Conservation (phyloP, 2,797 vertebrate genomes). For the Rhynchotus rufescens region DNA sequence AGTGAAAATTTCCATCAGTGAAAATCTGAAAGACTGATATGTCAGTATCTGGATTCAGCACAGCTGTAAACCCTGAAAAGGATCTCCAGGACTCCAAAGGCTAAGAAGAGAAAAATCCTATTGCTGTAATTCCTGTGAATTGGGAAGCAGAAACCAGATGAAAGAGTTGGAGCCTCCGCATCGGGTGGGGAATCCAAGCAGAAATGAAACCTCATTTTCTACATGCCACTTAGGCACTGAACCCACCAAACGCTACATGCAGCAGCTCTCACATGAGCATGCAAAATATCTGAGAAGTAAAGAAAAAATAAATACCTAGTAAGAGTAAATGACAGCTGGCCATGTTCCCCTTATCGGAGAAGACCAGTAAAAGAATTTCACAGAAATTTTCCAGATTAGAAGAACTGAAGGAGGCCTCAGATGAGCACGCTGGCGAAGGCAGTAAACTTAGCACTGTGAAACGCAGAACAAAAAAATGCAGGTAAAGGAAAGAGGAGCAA, state of each 20-base stretch:
- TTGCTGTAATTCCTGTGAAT: fast-evolving
- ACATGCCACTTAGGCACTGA: fast-evolving
- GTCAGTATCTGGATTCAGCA: background rate
- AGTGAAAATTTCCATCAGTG: background rate
- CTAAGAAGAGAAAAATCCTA: background rate
- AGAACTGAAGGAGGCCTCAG: background rate
- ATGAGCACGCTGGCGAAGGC: background rate
- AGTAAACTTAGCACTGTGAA: background rate
- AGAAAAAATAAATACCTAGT: background rate
- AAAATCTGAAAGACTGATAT: background rate
- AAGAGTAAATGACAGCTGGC: background rate
- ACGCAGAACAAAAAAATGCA: background rate
- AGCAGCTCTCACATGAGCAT: background rate
- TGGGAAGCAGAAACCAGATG: background rate
- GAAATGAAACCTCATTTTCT: background rate
- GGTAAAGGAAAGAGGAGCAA: background rate
- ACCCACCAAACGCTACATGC: background rate
- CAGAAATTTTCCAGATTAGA: background rate
- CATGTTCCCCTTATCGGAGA: background rate
- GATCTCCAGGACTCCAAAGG: background rate
- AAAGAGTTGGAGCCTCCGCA: background rate
- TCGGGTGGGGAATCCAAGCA: background rate
- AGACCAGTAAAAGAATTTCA: background rate
- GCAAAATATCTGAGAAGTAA: background rate
- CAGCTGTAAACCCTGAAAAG: background rate